phyloP scores from a whole-genome alignment of 2,113 vertebrate species.

The Oenanthe melanoleuca region DNA sequence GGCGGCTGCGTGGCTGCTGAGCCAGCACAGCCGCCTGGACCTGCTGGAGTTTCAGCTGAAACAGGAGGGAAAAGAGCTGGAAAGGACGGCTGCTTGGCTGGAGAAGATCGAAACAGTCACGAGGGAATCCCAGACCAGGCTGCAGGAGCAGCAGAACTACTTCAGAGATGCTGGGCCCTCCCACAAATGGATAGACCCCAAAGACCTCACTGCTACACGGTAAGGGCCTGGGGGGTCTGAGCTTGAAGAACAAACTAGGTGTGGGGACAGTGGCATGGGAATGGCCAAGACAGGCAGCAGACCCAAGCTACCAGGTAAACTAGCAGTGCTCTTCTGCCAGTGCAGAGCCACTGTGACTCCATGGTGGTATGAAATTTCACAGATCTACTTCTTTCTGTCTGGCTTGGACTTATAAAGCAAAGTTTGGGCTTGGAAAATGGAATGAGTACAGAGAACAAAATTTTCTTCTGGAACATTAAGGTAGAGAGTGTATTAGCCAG shows the following conservation, averaged over 20 bases:
- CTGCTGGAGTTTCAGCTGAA: conserved; percentile 41
- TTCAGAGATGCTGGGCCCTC: background rate
- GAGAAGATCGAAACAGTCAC: background rate
- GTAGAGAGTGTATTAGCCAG: background rate
- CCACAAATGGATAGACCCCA: background rate
- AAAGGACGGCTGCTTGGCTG: background rate
- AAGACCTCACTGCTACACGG: background rate
- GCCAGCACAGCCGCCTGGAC: conserved; percentile 22
- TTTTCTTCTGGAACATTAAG: background rate
- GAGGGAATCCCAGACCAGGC: background rate
- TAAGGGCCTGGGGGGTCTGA: background rate
- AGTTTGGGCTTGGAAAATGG: background rate
- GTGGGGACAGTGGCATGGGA: background rate
- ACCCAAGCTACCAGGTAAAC: background rate
- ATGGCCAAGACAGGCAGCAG: background rate
- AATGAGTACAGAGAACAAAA: background rate
- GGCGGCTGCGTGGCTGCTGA: background rate
- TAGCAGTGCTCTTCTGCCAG: background rate
- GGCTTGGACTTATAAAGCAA: background rate
- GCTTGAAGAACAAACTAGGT: background rate
- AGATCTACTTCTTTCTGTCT: background rate
- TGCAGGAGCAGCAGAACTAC: background rate
- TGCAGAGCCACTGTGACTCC: background rate
- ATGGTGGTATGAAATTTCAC: background rate
- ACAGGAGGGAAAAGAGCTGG: background rate